Evolutionary conservation across 2,888 invertebrate species (phyloP).

Genomic region (Ferdinandea cuprea): DNA sequence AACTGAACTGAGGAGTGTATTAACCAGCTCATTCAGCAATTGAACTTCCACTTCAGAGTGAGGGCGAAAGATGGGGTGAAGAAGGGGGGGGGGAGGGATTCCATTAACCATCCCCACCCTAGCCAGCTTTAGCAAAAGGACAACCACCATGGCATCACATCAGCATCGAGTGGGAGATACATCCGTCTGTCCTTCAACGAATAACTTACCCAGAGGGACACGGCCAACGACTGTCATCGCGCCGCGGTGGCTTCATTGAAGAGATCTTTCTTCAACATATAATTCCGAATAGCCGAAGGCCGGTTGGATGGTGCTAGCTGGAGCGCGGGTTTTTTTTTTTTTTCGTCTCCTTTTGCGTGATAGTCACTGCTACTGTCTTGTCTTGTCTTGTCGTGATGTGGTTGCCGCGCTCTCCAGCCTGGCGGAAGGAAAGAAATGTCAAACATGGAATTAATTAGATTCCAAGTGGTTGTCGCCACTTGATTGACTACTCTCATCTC

Average conservation of each 20-base stretch:
- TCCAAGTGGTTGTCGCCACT: constrained; percentile 63
- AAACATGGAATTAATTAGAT: constrained; percentile 70
- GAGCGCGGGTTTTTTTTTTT: constrained; percentile 13
- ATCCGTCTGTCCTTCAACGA: constrained; percentile 50
- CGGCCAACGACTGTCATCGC: constrained; percentile 35
- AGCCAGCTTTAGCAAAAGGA: constrained; percentile 64
- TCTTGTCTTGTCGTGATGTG: constrained; percentile 8
- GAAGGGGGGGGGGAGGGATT: background rate
- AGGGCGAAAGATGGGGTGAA: too few relatives aligned
- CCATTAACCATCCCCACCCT: constrained; percentile 16
- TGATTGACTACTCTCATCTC: constrained; percentile 59
- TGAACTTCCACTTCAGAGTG: constrained; percentile 63
- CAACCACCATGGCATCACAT: constrained; percentile 17
- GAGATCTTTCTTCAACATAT: constrained; percentile 41
- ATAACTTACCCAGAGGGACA: background rate
- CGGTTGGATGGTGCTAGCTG: background rate
- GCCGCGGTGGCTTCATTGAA: constrained; percentile 44
- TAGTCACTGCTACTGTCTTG: constrained; percentile 17
- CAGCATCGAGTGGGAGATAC: constrained; percentile 50
- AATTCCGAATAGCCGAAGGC: constrained; percentile 52
- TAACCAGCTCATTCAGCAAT: constrained; percentile 65
- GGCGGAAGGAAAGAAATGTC: constrained; percentile 69
- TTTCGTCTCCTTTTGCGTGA: too few relatives aligned
- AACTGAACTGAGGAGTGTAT: constrained; percentile 44
- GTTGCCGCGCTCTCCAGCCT: background rate